Base-by-base conservation (phyloP, 2,888 invertebrate genomes). In the Trisateles emortualis region DNA sequence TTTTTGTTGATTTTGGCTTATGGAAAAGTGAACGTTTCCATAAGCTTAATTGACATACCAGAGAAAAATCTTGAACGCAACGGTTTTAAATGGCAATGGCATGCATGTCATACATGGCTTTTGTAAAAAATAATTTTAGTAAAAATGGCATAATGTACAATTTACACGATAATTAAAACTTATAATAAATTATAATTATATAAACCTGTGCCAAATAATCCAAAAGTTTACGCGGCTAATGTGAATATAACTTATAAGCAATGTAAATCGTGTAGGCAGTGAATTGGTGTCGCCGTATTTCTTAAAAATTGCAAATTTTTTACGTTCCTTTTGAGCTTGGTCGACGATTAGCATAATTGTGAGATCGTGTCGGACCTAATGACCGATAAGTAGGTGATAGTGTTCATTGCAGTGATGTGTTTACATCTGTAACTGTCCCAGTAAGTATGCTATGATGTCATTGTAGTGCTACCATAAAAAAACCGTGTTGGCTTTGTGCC, bases 401-500 rank as follows among this genome's bases (percentile, higher is more conserved):
- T 72, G 76, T 62, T 67, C 64, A 79, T 78, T 74, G 79, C 78
- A 88, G 90, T 81, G 83, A 92, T 92, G 91, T 92, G 91, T 92
- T 92, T 92, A 92, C 91, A 90, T 86, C 83, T 87, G 80, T 92
- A 86, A 88, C 80, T 83, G 83, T 79, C 83, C 72, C 79, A 78
- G 92, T 92, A 79, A 90, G 92, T 92, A 72, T 72, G 76, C 59
- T 75, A 92, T 92, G 92, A 92, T 92, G 92, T 92, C 92, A 92
- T 91, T 88, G 83, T 83, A 81, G 78, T 76, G 83, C 83, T 86
- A 82, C 85, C 84, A 84, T 87, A 91, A 88, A 91, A 88, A 91
- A 90, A 90, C 83, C 83, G 80, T 84, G 83, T 91, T 92, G 92
- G 92, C 92, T 91, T 86, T 87, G 88, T 92, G 92, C 92, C 92